phyloP scores from a whole-genome alignment of 2,888 invertebrate species.

The Bibio marci region DNA sequence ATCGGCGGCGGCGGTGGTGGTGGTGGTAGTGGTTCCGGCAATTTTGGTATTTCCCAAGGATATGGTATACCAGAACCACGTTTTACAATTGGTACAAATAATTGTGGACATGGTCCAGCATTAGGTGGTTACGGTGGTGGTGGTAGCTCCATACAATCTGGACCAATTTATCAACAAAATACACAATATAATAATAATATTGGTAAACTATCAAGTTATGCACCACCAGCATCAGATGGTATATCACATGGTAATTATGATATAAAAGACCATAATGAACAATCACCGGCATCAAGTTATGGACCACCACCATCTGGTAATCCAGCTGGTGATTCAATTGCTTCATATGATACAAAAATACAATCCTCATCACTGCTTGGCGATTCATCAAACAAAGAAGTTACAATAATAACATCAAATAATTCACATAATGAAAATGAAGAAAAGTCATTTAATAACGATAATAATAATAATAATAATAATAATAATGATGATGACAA shows the following conservation, averaged over 20 bases:
- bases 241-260: background rate
- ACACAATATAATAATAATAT: background rate
- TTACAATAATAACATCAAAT: background rate
- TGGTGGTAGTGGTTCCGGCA: too few relatives aligned
- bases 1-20: slow-evolving; percentile 5
- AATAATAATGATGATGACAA: too few relatives aligned
- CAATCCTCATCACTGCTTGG: background rate
- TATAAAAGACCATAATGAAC: slow-evolving; percentile 5
- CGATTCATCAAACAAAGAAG: slow-evolving; percentile 1
- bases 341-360: slow-evolving; percentile 2
- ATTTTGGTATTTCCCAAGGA: too few relatives aligned
- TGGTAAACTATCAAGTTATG: slow-evolving; percentile 3
- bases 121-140: background rate
- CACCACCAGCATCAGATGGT: slow-evolving; percentile 3
- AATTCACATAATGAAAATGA: background rate
- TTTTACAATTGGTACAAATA: slow-evolving; percentile 18
- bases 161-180: background rate
- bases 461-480: background rate
- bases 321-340: slow-evolving; percentile 3
- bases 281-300: slow-evolving; percentile 10
- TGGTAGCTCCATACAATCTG: background rate
- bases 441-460: background rate
- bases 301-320: slow-evolving; percentile 18
- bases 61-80: slow-evolving; percentile 17
- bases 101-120: slow-evolving; percentile 19